Percentiles rank a stretch among this genome's conserved stretches.
These are phyloP conservation scores for Channa maculata DNA, from an alignment of 2,113 vertebrate species.

Conservation along the genomic window DNA sequence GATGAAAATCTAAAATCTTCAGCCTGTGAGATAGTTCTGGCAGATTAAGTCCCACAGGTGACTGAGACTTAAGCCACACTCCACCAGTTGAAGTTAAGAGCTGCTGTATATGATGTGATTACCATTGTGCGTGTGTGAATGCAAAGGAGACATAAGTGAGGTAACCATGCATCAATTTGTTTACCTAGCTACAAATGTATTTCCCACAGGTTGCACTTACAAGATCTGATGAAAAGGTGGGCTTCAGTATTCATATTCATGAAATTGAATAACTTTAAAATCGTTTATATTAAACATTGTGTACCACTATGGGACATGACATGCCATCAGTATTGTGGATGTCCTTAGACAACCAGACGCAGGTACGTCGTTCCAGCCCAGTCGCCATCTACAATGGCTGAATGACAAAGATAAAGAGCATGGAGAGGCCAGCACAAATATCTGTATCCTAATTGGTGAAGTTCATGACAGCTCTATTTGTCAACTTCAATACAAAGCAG, in stretches of 20 bases:
- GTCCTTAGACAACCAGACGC: constrained; percentile 44
- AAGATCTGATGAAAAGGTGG: constrained; percentile 18
- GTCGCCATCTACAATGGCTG: constrained; percentile 8
- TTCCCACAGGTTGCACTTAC: constrained; percentile 2
- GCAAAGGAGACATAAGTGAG: not conserved
- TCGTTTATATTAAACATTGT: constrained; percentile 29
- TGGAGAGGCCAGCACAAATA: constrained; percentile 44
- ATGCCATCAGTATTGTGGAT: constrained; percentile 47
- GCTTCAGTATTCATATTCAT: constrained; percentile 34
- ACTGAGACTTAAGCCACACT: constrained; percentile 44
- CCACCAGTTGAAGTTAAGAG: constrained; percentile 37
- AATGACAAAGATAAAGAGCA: constrained; percentile 22
- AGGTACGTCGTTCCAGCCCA: constrained; percentile 47
- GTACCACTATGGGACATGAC: constrained; percentile 37
- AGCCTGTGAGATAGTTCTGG: constrained; percentile 29
- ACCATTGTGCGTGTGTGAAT: constrained; percentile 21
- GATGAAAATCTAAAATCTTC: constrained; percentile 48
- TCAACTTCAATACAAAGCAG: constrained; percentile 40
- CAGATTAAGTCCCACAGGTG: constrained; percentile 58
- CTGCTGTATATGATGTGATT: not conserved
- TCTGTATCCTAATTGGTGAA: constrained; percentile 50
- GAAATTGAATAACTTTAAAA: constrained; percentile 59
- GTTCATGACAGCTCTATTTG: constrained; percentile 51
- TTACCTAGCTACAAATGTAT: not conserved
- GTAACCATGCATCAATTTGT: too few species aligned